Percentiles rank a stretch among this genome's conserved stretches.
Conservation (phyloP, 37 sponge, comb jelly and placozoan genomes). For the Chondrosia reniformis region DNA sequence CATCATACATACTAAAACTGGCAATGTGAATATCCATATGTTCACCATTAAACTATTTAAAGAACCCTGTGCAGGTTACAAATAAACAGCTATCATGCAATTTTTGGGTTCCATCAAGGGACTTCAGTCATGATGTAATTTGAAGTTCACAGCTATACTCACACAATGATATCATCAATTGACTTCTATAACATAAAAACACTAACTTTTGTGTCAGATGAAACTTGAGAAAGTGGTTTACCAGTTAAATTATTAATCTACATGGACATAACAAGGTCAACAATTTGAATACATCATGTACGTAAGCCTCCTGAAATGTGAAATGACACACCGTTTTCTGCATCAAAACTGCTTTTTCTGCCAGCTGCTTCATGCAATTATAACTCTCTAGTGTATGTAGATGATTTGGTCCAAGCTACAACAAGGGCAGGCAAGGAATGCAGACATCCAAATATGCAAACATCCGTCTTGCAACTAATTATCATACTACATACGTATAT, state of each 20-base stretch:
- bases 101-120: no score
- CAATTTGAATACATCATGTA: background rate
- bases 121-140: no score
- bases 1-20: no score
- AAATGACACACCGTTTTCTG: conserved; percentile 70
- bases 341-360: conserved; percentile 86
- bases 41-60: no score
- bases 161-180: no score
- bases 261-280: background rate
- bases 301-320: background rate
- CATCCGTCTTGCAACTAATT: background rate
- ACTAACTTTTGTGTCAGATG: no score
- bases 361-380: conserved; percentile 70
- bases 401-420: conserved; percentile 68
- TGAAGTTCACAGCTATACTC: no score
- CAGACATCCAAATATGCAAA: conserved; percentile 12
- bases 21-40: no score
- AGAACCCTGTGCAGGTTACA: no score
- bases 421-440: background rate
- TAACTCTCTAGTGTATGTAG: conserved; percentile 77
- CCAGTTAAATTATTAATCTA: background rate
- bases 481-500: background rate
- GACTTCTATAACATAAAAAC: no score
- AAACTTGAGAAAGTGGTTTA: background rate
- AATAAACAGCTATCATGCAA: no score